These are phyloP conservation scores for Eumaeus atala DNA, from an alignment of 1,140 invertebrate species.

Conservation along the genomic window DNA sequence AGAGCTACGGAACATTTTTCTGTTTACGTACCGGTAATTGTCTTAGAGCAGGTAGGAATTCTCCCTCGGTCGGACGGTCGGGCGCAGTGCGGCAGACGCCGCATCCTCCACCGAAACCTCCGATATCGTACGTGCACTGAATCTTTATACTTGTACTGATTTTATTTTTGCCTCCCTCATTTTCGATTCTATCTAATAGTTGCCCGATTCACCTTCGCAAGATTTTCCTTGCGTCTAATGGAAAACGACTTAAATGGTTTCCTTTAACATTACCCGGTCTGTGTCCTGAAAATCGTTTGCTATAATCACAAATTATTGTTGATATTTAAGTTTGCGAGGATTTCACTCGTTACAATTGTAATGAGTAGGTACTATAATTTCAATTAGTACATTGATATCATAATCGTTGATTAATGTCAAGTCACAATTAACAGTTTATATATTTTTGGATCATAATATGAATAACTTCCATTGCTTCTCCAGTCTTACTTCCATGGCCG, in stretches of 20 bases:
- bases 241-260: constrained; percentile 17
- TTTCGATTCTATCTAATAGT: constrained; percentile 66
- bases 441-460: no score
- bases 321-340: no score
- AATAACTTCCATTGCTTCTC: no score
- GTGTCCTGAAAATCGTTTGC: no score
- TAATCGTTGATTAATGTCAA: no score
- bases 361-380: no score
- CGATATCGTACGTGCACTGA: constrained; percentile 60
- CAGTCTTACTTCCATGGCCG: no score
- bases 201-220: constrained; percentile 16
- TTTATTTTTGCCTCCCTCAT: constrained; percentile 64
- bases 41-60: constrained; percentile 56
- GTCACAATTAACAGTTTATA: no score
- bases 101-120: constrained; percentile 51
- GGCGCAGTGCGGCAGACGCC: constrained; percentile 57
- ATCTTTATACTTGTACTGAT: constrained; percentile 67
- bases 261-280: not conserved
- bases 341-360: no score
- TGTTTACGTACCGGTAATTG: constrained; percentile 68
- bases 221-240: constrained; percentile 20
- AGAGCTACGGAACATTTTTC: constrained; percentile 62
- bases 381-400: no score
- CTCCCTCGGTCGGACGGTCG: constrained; percentile 36
- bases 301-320: no score